Percentiles rank a stretch among this genome's conserved stretches.
Conservation (phyloP, 2,113 vertebrate genomes). For the Parus major region DNA sequence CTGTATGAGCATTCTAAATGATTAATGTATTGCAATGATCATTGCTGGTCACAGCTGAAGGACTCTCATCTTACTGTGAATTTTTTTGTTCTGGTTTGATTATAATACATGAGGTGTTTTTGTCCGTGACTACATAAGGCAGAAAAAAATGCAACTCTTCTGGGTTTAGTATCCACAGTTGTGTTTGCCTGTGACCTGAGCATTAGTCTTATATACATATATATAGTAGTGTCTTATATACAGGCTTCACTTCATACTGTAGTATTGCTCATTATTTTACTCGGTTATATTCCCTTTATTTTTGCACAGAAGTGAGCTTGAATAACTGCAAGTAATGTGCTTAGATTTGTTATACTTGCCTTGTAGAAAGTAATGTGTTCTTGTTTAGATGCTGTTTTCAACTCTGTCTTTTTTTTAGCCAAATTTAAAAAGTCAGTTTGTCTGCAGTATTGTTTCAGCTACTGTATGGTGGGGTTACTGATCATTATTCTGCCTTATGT, state of each 20-base stretch:
- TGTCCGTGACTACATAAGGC: background rate
- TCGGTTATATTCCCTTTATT: background rate
- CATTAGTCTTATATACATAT: background rate
- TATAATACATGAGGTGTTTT: background rate
- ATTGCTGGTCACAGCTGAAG: background rate
- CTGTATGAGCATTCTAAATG: background rate
- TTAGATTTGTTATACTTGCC: background rate
- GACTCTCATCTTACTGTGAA: background rate
- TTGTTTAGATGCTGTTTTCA: background rate
- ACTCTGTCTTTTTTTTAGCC: background rate
- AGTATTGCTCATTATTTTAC: background rate
- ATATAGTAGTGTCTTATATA: background rate
- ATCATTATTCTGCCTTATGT: background rate
- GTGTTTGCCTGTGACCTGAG: background rate
- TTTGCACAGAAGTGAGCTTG: background rate
- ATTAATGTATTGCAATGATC: background rate
- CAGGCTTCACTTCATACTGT: background rate
- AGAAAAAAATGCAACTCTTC: background rate
- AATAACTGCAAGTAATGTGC: background rate
- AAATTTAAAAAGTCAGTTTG: background rate
- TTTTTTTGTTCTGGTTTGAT: background rate
- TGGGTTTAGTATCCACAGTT: background rate
- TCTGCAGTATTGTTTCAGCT: background rate
- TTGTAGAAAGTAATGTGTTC: background rate
- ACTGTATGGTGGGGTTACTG: background rate